A percentile compares a stretch with the other conserved stretches of the same genome.
Evolutionary conservation across 1,140 invertebrate genomes (phyloP).

Genomic region (Heliothis virescens): DNA sequence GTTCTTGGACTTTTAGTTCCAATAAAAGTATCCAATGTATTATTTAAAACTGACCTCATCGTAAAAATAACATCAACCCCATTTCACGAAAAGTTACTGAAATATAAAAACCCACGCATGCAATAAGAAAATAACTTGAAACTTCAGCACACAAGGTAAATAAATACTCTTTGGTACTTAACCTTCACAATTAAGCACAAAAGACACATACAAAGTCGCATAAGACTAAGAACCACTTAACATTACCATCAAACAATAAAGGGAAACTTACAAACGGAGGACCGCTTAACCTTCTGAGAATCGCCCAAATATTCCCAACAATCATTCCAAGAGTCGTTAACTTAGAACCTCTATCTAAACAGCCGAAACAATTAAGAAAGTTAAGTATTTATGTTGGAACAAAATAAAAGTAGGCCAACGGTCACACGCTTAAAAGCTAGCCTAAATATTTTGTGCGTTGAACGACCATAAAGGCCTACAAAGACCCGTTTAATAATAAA

Average conservation of each 20-base stretch:
- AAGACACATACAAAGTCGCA: slow-evolving; percentile 13
- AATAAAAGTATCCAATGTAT: too few species aligned
- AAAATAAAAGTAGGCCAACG: slow-evolving; percentile 20
- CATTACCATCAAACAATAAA: slow-evolving; percentile 23
- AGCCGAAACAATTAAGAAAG: slow-evolving; percentile 25
- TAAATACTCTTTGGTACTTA: slow-evolving; percentile 7
- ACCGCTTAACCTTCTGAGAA: neutral
- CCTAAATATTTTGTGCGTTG: slow-evolving; percentile 52
- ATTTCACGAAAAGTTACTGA: neutral
- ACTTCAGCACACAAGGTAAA: neutral
- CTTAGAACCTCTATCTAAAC: slow-evolving; percentile 29
- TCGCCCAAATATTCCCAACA: slow-evolving; percentile 24
- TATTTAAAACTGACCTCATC: neutral
- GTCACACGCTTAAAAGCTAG: slow-evolving; percentile 45
- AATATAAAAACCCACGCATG: neutral
- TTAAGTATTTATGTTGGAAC: slow-evolving; percentile 17
- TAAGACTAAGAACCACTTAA: slow-evolving; percentile 33
- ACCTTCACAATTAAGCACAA: neutral
- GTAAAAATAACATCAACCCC: neutral
- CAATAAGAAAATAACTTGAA: neutral
- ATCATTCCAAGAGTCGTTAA: slow-evolving; percentile 21
- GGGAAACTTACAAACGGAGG: slow-evolving; percentile 13
- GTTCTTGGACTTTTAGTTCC: too few species aligned
- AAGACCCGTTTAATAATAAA: slow-evolving; percentile 67
- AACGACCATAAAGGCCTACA: slow-evolving; percentile 61